Percentiles rank a stretch among this genome's conserved stretches.
Conservation (phyloP, 2,888 invertebrate genomes). For the Nebria salina region DNA sequence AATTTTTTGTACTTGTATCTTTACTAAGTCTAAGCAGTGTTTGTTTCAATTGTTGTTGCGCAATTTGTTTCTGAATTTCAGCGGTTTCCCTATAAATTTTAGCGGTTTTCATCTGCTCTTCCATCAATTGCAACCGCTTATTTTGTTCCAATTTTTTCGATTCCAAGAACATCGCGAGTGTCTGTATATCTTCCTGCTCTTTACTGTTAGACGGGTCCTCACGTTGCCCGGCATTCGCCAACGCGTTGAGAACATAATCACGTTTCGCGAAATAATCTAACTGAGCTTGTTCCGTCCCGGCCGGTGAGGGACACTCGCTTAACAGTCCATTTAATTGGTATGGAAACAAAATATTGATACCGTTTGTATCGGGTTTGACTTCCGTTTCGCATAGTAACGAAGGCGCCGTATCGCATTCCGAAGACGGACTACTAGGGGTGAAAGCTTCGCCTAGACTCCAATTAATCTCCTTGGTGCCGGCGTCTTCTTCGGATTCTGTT, state of each 20-base stretch:
- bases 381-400: conserved; percentile 41
- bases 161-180: conserved; percentile 33
- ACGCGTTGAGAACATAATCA: conserved; percentile 27
- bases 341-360: conserved; percentile 27
- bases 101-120: conserved; percentile 62
- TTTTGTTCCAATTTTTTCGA: conserved; percentile 56
- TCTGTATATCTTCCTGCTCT: conserved; percentile 20
- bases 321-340: conserved; percentile 24
- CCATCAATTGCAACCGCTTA: conserved; percentile 62
- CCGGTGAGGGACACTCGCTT: conserved; percentile 34
- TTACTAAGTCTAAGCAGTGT: conserved; percentile 31
- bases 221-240: conserved; percentile 38
- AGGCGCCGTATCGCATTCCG: conserved; percentile 41
- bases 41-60: conserved; percentile 41
- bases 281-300: conserved; percentile 38
- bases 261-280: conserved; percentile 39
- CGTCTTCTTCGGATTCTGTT: conserved; percentile 59
- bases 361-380: conserved; percentile 22
- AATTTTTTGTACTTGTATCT: conserved; percentile 22
- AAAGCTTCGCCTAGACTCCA: conserved; percentile 36
- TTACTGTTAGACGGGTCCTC: conserved; percentile 55
- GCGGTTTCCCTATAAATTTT: conserved; percentile 55
- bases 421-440: conserved; percentile 19
- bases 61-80: conserved; percentile 43
- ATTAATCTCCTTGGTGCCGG: conserved; percentile 58